Percentiles rank a stretch among this genome's conserved stretches.
Conservation (phyloP, 2,888 invertebrate genomes). For the Dysmachus trigonus region DNA sequence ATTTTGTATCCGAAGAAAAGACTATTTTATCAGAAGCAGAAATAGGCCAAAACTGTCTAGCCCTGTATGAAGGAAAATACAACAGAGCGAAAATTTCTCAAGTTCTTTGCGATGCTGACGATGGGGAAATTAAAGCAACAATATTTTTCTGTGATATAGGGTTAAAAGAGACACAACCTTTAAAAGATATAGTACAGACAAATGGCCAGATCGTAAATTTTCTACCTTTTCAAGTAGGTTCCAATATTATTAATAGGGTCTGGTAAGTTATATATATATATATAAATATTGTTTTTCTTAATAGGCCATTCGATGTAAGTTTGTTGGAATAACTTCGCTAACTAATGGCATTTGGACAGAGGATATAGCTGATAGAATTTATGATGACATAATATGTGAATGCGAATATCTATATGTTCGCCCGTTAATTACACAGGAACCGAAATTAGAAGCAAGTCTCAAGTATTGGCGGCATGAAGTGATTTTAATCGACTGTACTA, state of each 20-base stretch:
- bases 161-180: not conserved
- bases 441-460: conserved; percentile 7
- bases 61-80: conserved; percentile 40
- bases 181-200: conserved; percentile 30
- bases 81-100: conserved; percentile 47
- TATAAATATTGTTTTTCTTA: not conserved
- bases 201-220: conserved; percentile 22
- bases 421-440: conserved; percentile 3
- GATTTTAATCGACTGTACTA: conserved; percentile 41
- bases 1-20: not conserved
- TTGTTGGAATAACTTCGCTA: conserved; percentile 44
- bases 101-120: conserved; percentile 33
- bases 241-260: not conserved
- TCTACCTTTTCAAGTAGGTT: conserved; percentile 46
- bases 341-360: conserved; percentile 45
- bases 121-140: conserved; percentile 20
- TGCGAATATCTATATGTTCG: conserved; percentile 43
- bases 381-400: conserved; percentile 39
- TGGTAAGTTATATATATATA: not conserved
- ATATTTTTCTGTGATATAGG: conserved; percentile 50
- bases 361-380: conserved; percentile 44
- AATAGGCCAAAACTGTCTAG: conserved; percentile 47
- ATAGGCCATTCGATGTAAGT: conserved; percentile 47
- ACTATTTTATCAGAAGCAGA: conserved; percentile 14
- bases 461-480: conserved; percentile 45